phyloP scores from a whole-genome alignment of 2,888 invertebrate species.

The Polietes domitor region DNA sequence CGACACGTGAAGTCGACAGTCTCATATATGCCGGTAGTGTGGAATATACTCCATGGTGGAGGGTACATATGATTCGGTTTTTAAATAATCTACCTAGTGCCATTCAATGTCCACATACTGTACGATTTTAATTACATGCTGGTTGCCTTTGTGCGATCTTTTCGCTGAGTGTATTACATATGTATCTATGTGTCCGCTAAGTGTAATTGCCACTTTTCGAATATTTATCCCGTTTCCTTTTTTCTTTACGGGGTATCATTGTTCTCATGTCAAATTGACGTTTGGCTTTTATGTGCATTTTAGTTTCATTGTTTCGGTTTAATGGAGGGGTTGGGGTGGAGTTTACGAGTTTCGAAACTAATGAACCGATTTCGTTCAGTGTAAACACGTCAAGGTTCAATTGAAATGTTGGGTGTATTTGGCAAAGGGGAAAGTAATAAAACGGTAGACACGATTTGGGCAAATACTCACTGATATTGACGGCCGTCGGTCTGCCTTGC shows the following conservation, averaged over 20 bases:
- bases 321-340: not conserved
- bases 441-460: not conserved
- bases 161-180: too few species aligned
- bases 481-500: too few species aligned
- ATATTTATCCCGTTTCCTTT: not conserved
- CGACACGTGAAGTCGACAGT: too few species aligned
- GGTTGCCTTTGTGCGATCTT: too few species aligned
- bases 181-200: not conserved
- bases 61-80: too few species aligned
- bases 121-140: too few species aligned
- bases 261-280: too few species aligned
- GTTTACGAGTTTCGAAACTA: not conserved
- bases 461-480: not conserved
- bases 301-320: not conserved
- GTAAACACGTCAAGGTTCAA: conserved; percentile 31
- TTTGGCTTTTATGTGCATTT: not conserved
- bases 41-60: too few species aligned
- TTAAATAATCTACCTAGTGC: too few species aligned
- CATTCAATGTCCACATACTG: too few species aligned
- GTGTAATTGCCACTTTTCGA: not conserved
- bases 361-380: conserved; percentile 19
- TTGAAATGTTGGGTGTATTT: not conserved
- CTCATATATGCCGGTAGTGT: too few species aligned
- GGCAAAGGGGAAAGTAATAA: not conserved
- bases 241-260: not conserved